phyloP scores from a whole-genome alignment of 2,888 invertebrate genomes.

The Ochropacha duplaris region DNA sequence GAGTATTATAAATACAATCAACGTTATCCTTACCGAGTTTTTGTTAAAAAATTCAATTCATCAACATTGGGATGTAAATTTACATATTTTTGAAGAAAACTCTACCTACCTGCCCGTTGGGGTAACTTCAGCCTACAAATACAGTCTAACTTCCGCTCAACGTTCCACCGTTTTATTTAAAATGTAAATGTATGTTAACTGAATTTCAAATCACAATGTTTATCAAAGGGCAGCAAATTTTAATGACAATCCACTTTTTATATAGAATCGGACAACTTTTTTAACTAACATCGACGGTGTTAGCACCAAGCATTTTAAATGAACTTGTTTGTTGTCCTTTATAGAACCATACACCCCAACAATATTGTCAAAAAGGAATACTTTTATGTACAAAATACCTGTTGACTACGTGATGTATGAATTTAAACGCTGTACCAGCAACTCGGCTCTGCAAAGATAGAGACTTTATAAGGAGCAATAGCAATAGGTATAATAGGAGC shows the following conservation, averaged over 20 bases:
- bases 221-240: constrained; percentile 10
- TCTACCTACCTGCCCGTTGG: constrained; percentile 10
- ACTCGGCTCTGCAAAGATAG: too few relatives aligned
- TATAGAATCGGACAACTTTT: background rate
- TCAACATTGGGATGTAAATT: constrained; percentile 32
- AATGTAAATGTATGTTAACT: constrained; percentile 17
- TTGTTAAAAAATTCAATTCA: constrained; percentile 40
- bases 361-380: too few relatives aligned
- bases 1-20: constrained; percentile 30
- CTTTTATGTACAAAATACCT: too few relatives aligned
- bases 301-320: background rate
- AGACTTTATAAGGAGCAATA: too few relatives aligned
- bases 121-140: constrained; percentile 24
- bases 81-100: constrained; percentile 36
- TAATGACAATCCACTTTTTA: background rate
- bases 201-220: constrained; percentile 13
- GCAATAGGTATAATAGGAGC: too few relatives aligned
- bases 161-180: constrained; percentile 10
- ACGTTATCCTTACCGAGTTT: constrained; percentile 24
- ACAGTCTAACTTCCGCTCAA: constrained; percentile 14
- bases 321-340: background rate
- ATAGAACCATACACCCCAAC: too few relatives aligned
- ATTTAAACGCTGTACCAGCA: too few relatives aligned
- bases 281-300: background rate
- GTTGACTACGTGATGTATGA: too few relatives aligned